Percentiles rank a stretch among this genome's conserved stretches.
These are phyloP conservation scores for Rhysida immarginata DNA, from an alignment of 1,140 invertebrate species.

Conservation along the genomic window DNA sequence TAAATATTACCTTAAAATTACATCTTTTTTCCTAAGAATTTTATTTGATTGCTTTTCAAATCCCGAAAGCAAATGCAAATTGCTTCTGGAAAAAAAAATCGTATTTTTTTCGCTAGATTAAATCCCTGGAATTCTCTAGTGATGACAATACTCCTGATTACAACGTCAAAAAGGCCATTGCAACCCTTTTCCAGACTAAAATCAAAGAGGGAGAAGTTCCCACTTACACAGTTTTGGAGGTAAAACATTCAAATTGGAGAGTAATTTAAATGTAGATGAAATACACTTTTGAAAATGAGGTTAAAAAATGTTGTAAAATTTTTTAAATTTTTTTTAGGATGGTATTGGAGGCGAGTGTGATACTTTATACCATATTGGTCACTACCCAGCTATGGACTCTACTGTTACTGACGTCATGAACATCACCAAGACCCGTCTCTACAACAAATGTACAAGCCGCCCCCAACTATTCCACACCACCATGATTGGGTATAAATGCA, in stretches of 20 bases:
- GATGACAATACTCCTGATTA: not conserved
- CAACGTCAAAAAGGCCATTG: constrained; percentile 7
- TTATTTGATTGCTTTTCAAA: no score
- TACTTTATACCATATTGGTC: constrained; percentile 13
- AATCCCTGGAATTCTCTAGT: not conserved
- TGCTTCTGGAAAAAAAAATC: no score
- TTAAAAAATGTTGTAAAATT: not conserved
- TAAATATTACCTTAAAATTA: no score
- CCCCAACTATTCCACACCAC: constrained; percentile 9
- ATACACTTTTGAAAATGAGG: not conserved
- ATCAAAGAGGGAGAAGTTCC: not conserved
- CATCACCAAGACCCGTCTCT: constrained; percentile 19
- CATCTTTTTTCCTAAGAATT: no score
- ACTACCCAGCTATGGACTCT: constrained; percentile 7
- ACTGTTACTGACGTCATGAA: constrained; percentile 17
- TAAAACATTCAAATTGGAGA: not conserved
- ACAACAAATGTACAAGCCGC: constrained; percentile 17
- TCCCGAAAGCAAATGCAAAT: no score
- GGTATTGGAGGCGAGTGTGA: constrained; percentile 14
- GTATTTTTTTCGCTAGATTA: not conserved
- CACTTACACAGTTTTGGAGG: constrained; percentile 9
- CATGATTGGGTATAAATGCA: constrained; percentile 14
- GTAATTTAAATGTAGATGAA: not conserved
- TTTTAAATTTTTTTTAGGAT: constrained; percentile 5
- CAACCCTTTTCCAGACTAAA: constrained; percentile 3